A percentile compares a stretch with the other conserved stretches of the same genome.
Conservation (phyloP, 2,797 vertebrate species). For the Thripadectes ignobilis region DNA sequence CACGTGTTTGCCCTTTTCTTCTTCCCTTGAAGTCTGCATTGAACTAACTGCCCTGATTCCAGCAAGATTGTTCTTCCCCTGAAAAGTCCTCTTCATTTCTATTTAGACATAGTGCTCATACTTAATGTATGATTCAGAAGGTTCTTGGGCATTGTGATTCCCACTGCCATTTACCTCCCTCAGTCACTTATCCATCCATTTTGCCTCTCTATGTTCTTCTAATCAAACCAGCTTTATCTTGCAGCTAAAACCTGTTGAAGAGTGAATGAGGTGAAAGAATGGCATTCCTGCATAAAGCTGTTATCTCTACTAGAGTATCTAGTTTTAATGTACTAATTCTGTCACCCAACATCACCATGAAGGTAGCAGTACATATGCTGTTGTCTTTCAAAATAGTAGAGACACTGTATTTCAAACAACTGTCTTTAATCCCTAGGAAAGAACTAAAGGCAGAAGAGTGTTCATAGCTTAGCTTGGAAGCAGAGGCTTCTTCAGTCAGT, state of each 20-base stretch:
- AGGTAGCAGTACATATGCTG: not conserved
- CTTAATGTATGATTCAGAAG: not conserved
- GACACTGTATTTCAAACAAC: not conserved
- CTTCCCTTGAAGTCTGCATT: not conserved
- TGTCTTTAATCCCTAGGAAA: not conserved
- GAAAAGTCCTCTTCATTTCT: not conserved
- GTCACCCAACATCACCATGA: not conserved
- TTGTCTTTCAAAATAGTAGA: not conserved
- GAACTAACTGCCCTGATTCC: not conserved
- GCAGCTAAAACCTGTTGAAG: not conserved
- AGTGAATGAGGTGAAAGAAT: not conserved
- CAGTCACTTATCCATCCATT: not conserved
- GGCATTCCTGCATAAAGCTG: not conserved
- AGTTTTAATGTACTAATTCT: not conserved
- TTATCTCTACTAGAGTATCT: not conserved
- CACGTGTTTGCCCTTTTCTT: not conserved
- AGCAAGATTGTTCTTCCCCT: not conserved
- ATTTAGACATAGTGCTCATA: not conserved
- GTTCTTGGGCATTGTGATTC: not conserved
- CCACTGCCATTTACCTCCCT: not conserved
- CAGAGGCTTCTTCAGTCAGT: not conserved
- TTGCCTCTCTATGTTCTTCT: not conserved
- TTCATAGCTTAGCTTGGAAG: not conserved
- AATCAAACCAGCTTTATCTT: not conserved
- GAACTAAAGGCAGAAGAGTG: not conserved